Base-by-base conservation (phyloP, 2,888 invertebrate species). In the Parthenolecanium corni region DNA sequence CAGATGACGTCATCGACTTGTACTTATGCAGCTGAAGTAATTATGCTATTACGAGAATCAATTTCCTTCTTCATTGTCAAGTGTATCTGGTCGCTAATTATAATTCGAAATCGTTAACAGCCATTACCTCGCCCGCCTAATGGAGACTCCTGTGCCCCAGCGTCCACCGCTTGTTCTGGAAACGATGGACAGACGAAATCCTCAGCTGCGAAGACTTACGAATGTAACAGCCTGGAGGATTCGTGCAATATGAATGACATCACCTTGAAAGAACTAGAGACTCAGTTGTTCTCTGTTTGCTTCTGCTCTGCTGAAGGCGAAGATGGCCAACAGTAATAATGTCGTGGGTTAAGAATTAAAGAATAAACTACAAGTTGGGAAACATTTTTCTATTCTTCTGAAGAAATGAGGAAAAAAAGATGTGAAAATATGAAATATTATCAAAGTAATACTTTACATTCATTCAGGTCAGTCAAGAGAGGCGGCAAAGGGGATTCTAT, bases 201-300 rank as follows among this genome's bases (percentile, higher is more conserved):
- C 21, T 24, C 31, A 14, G 6, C 52, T 1, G 11, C 20, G 12
- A 40, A 51, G 24, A 24, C 31, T 38, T 61, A 21, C 24, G 57
- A 57, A 18, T 49, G 38, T 20, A 6, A n/a, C 23, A 49, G 40
- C 38, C 20, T 51, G 16, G 52, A 25, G 1, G 61, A 61, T n/a
- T 49, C 49, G 11, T 61, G 61, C 23, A 36, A 36, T 23, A 21
- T 49, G 1, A 24, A 24, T n/a, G 61, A 61, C 20, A 51, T 61
- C 16, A 40, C 61, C n/a, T 23, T 51, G 14, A 61, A 61, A 21
- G 61, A 61, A 38, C 23, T 61, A 3, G 61, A 61, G 23, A 61
- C 49, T 51, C 61, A 61, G n/a, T 18, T 61, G 38, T 40, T 61
- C 21, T 61, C 61, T 6, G 61, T 40, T n/a, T 61, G 61, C 36